Base-by-base conservation (phyloP, 37 sponge, comb jelly and placozoan genomes). In the Geodia barretti region DNA sequence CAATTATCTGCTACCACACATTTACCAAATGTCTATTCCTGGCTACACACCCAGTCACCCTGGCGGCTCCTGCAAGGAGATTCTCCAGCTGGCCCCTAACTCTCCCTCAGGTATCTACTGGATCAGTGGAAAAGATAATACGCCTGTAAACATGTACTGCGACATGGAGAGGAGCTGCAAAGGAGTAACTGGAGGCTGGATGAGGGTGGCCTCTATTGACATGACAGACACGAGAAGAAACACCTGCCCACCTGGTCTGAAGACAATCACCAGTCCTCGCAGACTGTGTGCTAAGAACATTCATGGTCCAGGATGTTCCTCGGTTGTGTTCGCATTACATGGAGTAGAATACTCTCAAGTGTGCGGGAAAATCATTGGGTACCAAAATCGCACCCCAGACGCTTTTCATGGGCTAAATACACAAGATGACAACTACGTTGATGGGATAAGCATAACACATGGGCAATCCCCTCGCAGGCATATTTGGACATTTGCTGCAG, bases 381-480 rank as follows among this genome's bases (percentile, higher is more conserved):
- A n/a, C n/a, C n/a, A n/a, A n/a, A n/a, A n/a, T n/a, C n/a, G n/a
- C n/a, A n/a, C n/a, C n/a, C n/a, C n/a, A n/a, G n/a, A n/a, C n/a
- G n/a, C n/a, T n/a, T n/a, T n/a, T n/a, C n/a, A n/a, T n/a, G n/a
- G n/a, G n/a, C n/a, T n/a, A n/a, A 79, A 32, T 69, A 24, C n/a
- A 39, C n/a, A n/a, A n/a, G 54, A 80, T 39, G 72, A 30, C 7
- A 54, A 69, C 19, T 80, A 80, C 54, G 25, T 80, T 47, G 81
- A 80, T 34, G 81, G 81, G 17, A 41, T 80, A 8, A 70, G 72
- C 47, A 68, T 80, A 26, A 80, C 81, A 7, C 61, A 70, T 70
- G 81, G 81, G n/a, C 63, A n/a, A 31, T n/a, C n/a, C n/a, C 72
- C 72, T 7, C 54, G 72, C n/a, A 80, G 70, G 39, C 81, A 80